A percentile compares a stretch with the other conserved stretches of the same genome.
Evolutionary conservation across 2,113 vertebrate genomes (phyloP).

Genomic region (Phalacrocorax pelagicus): DNA sequence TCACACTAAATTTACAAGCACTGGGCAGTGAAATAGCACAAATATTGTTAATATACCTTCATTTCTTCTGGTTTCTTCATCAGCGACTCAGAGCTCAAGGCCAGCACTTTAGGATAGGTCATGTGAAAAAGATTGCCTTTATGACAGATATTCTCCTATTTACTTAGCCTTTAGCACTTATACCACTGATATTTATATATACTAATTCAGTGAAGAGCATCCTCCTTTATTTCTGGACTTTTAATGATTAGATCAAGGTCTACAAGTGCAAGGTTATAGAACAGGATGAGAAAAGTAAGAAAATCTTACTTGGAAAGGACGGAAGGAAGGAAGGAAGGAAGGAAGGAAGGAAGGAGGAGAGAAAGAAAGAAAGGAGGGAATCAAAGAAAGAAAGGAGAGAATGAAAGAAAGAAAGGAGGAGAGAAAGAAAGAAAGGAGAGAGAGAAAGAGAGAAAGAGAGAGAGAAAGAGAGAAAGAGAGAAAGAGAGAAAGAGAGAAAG

Average conservation of each 20-base stretch:
- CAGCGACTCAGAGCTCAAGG: background rate
- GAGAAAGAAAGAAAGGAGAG: no score
- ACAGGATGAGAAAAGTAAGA: background rate
- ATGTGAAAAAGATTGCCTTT: background rate
- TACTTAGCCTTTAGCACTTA: background rate
- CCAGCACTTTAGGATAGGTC: background rate
- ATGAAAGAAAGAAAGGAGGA: no score
- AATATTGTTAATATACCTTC: background rate
- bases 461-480: no score
- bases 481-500: no score
- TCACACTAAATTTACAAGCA: background rate
- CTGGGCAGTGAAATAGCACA: background rate
- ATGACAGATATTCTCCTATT: background rate
- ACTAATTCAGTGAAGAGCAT: background rate
- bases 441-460: no score
- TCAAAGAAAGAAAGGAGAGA: no score
- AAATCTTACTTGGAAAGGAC: background rate
- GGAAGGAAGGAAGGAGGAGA: no score
- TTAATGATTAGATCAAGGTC: background rate
- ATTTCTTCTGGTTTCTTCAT: background rate
- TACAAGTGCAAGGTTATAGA: background rate
- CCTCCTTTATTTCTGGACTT: background rate
- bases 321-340: no score
- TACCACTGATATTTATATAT: background rate
- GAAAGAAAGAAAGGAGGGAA: no score